Evolutionary conservation across 1,140 invertebrate genomes (phyloP).

Genomic region (Meteorus sp.): DNA sequence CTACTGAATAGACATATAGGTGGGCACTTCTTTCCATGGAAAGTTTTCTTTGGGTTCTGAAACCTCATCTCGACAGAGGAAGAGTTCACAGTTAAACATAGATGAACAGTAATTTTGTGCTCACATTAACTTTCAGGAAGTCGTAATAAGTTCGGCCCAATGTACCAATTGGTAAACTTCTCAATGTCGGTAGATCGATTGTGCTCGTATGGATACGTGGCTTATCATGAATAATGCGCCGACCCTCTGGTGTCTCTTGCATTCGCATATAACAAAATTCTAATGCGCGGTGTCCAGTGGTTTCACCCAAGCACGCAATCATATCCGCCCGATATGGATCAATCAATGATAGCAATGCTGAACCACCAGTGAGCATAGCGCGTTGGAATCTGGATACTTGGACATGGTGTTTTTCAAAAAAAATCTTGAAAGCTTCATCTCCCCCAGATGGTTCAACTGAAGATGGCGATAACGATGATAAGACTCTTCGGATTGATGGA

Average conservation of each 20-base stretch:
- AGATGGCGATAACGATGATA: neutral
- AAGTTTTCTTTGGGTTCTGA: too few relatives aligned
- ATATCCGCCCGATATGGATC: constrained; percentile 83
- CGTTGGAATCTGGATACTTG: constrained; percentile 74
- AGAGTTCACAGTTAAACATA: constrained; percentile 1
- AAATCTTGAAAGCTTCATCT: constrained; percentile 51
- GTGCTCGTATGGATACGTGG: constrained; percentile 87
- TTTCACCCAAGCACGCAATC: constrained; percentile 92
- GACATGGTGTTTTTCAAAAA: constrained; percentile 69
- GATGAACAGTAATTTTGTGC: constrained; percentile 31
- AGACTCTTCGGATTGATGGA: neutral
- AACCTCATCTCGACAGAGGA: too few relatives aligned
- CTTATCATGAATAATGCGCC: constrained; percentile 72
- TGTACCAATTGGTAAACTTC: constrained; percentile 73
- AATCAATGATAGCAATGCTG: constrained; percentile 72
- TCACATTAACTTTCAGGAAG: constrained; percentile 80
- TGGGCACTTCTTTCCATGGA: too few relatives aligned
- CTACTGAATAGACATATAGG: too few relatives aligned
- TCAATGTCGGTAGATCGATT: constrained; percentile 75
- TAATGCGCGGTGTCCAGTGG: constrained; percentile 76
- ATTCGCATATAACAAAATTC: constrained; percentile 70
- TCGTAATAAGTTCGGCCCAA: constrained; percentile 82
- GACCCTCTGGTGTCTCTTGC: constrained; percentile 68
- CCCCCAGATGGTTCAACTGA: neutral
- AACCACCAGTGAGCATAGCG: constrained; percentile 74